Evolutionary conservation across 2,113 vertebrate species (phyloP).

Genomic region (Tetraodon nigroviridis): DNA sequence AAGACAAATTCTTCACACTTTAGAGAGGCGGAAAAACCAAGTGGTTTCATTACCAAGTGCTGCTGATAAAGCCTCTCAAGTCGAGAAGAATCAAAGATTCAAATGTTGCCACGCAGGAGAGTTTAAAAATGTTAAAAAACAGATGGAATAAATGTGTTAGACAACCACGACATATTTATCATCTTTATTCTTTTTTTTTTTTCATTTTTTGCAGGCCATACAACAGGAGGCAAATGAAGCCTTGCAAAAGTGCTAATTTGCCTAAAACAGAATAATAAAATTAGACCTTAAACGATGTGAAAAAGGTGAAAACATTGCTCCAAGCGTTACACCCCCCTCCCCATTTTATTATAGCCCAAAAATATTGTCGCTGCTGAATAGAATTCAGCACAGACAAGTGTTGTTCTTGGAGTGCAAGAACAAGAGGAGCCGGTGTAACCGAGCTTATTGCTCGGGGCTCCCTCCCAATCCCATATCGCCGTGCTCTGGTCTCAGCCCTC

Average conservation of each 20-base stretch:
- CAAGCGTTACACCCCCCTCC: no score
- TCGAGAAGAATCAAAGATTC: slow-evolving; percentile 33
- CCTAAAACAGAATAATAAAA: no score
- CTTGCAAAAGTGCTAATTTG: not conserved
- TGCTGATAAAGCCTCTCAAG: slow-evolving; percentile 45
- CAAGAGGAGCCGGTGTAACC: slow-evolving; percentile 34
- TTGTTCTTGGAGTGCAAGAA: slow-evolving; percentile 46
- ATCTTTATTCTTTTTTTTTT: not conserved
- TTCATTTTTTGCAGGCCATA: not conserved
- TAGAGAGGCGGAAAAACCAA: slow-evolving; percentile 22
- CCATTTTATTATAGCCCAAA: slow-evolving; percentile 3
- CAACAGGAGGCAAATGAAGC: not conserved
- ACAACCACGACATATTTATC: not conserved
- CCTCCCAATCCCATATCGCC: slow-evolving; percentile 39
- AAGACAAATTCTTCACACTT: slow-evolving; percentile 39
- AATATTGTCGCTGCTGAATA: slow-evolving; percentile 19
- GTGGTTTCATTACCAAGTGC: slow-evolving; percentile 42
- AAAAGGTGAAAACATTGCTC: no score
- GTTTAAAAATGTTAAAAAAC: not conserved
- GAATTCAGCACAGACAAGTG: slow-evolving; percentile 30
- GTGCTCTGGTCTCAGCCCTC: slow-evolving; percentile 57
- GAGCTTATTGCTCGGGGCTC: slow-evolving; percentile 58
- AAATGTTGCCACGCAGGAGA: slow-evolving; percentile 17
- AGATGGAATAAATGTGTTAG: not conserved
- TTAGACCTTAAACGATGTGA: no score